Evolutionary conservation across 2,113 vertebrate genomes (phyloP).

Genomic region (Nycticorax nycticorax): DNA sequence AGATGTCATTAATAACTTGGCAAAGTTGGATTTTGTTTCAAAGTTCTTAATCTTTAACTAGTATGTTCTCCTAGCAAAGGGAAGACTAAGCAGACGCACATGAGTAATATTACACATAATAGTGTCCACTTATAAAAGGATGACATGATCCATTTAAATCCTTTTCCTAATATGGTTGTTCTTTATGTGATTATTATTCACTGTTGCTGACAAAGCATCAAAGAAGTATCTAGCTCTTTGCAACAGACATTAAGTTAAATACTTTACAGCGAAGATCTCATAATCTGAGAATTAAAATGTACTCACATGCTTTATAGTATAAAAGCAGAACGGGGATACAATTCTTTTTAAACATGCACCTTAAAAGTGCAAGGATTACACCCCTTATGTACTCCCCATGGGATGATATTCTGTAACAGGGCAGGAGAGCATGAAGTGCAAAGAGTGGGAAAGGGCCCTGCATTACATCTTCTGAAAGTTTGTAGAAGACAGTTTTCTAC

Average conservation of each 20-base stretch:
- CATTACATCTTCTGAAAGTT: neutral
- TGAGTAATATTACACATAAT: neutral
- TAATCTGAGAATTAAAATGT: neutral
- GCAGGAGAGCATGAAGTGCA: neutral
- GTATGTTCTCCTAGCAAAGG: neutral
- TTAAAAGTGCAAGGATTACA: neutral
- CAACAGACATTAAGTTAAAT: neutral
- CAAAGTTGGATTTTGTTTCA: neutral
- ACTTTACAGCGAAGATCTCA: neutral
- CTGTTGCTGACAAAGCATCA: neutral
- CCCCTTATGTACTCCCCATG: neutral
- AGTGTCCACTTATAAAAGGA: neutral
- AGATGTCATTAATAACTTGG: neutral
- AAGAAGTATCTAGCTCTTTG: neutral
- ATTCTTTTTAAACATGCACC: fast-evolving
- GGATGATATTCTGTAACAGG: neutral
- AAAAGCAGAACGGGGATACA: neutral
- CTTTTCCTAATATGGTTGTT: neutral
- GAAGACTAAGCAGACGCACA: neutral
- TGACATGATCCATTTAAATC: neutral
- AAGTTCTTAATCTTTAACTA: neutral
- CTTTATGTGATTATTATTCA: neutral
- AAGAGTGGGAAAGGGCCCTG: neutral
- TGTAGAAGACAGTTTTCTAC: neutral
- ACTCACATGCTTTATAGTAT: neutral